Conservation (phyloP, 30 jellyfish, hydroid and myxozoan genomes). For the Aurelia aurita region DNA sequence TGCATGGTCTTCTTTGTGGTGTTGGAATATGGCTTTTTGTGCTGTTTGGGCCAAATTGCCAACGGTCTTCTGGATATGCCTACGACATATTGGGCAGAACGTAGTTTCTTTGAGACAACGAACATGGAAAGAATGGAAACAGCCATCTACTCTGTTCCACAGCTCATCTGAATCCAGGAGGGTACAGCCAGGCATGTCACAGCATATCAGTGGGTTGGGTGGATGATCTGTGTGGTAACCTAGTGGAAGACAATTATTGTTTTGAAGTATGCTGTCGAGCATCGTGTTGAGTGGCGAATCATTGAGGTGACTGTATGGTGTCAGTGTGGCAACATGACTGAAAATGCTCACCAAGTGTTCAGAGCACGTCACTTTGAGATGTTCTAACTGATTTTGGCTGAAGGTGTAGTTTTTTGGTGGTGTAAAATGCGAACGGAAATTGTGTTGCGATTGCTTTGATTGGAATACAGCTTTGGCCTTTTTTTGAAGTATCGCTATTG, state of each 20-base stretch:
- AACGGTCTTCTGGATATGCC: not conserved
- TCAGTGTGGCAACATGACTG: not conserved
- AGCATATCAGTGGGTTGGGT: constrained; percentile 1
- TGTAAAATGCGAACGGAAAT: constrained; percentile 5
- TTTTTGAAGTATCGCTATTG: not conserved
- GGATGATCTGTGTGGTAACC: not conserved
- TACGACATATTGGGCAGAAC: not conserved
- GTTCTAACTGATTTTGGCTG: not conserved
- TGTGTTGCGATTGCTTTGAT: constrained; percentile 15
- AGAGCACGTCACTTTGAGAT: constrained; percentile 1
- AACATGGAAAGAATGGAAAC: not conserved
- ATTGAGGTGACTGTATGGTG: not conserved
- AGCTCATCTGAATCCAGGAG: not conserved
- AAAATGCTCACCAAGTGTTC: not conserved
- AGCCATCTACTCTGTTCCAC: too few relatives aligned
- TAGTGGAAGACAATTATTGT: not conserved
- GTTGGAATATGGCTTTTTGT: too few relatives aligned
- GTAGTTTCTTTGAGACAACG: not conserved
- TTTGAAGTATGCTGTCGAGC: not conserved
- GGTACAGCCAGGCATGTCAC: not conserved
- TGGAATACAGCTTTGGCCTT: not conserved
- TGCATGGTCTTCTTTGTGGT: too few relatives aligned
- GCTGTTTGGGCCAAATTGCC: not conserved
- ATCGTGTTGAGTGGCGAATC: not conserved
- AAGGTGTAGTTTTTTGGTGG: not conserved